Evolutionary conservation across 1,140 invertebrate species (phyloP).

Genomic region (Zaprionus gabonicus): DNA sequence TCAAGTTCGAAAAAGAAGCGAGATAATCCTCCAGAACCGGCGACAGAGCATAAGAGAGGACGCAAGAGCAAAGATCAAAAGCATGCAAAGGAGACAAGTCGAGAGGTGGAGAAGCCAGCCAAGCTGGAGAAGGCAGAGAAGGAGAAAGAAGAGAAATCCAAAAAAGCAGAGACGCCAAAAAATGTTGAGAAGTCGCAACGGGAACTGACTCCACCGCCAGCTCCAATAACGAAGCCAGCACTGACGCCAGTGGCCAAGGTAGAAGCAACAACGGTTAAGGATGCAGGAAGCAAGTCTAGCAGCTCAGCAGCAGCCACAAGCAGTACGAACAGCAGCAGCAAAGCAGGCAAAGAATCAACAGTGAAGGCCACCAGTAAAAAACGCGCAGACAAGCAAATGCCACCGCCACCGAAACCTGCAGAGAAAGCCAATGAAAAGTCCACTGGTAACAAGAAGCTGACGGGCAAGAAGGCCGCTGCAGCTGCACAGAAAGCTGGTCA

Average conservation of each 20-base stretch:
- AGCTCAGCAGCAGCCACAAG: neutral
- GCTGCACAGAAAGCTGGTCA: constrained; percentile 51
- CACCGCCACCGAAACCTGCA: constrained; percentile 66
- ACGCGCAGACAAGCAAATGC: constrained; percentile 68
- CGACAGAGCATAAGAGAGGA: constrained; percentile 57
- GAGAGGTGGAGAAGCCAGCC: constrained; percentile 36
- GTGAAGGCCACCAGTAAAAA: constrained; percentile 54
- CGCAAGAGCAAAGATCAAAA: constrained; percentile 64
- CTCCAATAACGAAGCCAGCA: neutral
- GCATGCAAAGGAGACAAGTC: constrained; percentile 50
- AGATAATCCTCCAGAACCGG: constrained; percentile 42
- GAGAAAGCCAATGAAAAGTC: constrained; percentile 56
- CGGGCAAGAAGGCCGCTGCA: constrained; percentile 60
- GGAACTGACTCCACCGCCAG: constrained; percentile 28
- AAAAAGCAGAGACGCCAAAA: constrained; percentile 54
- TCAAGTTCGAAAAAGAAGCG: constrained; percentile 54
- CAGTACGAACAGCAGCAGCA: constrained; percentile 11
- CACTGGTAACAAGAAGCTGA: constrained; percentile 56
- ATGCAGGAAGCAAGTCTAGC: constrained; percentile 11
- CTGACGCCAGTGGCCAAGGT: constrained; percentile 16
- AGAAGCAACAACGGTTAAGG: constrained; percentile 24
- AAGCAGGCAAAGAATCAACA: constrained; percentile 40
- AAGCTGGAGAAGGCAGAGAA: constrained; percentile 50
- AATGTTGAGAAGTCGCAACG: constrained; percentile 29
- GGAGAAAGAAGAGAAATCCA: constrained; percentile 51